Percentiles rank a stretch among this genome's conserved stretches.
Evolutionary conservation across 1,140 invertebrate genomes (phyloP).

Genomic region (Cherax quadricarinatus): DNA sequence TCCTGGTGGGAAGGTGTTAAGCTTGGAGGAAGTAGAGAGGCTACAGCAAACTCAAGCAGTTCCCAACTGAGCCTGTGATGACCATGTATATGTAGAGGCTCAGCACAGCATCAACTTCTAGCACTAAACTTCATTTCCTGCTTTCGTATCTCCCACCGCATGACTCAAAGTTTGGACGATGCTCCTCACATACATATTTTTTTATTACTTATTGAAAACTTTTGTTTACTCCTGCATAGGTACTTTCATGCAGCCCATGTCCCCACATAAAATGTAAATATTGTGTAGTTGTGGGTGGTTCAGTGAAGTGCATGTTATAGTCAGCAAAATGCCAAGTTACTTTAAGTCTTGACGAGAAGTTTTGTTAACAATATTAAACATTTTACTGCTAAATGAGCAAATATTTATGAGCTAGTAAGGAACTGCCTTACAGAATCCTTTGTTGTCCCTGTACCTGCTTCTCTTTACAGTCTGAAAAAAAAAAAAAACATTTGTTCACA

Average conservation of each 20-base stretch:
- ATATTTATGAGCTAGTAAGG: constrained; percentile 34
- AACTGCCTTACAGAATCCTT: constrained; percentile 2
- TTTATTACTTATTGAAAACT: not conserved
- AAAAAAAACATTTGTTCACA: not conserved
- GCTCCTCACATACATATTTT: constrained; percentile 1
- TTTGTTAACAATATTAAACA: not conserved
- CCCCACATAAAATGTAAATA: constrained; percentile 4
- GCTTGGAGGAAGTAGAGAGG: constrained; percentile 89
- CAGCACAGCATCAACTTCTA: not conserved
- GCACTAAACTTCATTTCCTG: not conserved
- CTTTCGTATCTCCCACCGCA: not conserved
- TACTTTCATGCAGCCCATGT: not conserved
- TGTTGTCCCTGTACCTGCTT: constrained; percentile 50
- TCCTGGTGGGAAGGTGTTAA: constrained; percentile 79
- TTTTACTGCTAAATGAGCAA: constrained; percentile 14
- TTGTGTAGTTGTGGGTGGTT: not conserved
- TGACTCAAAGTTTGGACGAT: constrained; percentile 25
- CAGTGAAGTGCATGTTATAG: not conserved
- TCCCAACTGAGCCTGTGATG: constrained; percentile 53
- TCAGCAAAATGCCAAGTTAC: constrained; percentile 16
- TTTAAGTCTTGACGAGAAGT: constrained; percentile 1
- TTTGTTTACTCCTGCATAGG: constrained; percentile 1
- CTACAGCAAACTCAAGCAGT: constrained; percentile 80
- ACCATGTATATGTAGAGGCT: not conserved
- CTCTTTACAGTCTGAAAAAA: not conserved